Conservation (phyloP, 2,797 vertebrate genomes). For the Rhyacichthys aspro region DNA sequence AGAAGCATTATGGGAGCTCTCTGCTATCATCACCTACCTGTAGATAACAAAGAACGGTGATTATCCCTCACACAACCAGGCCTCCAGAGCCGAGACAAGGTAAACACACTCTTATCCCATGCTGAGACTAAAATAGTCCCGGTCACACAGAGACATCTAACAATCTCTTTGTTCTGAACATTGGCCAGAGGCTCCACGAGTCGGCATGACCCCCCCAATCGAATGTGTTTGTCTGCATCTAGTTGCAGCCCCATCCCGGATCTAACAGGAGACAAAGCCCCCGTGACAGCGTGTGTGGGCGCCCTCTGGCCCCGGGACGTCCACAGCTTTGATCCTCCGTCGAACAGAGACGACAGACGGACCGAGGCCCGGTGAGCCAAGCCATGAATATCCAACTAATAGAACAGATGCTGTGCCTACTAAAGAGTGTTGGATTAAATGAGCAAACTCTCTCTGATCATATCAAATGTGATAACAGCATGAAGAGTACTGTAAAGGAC, state of each 20-base stretch:
- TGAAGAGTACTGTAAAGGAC: constrained; percentile 15
- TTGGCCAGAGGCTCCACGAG: constrained; percentile 56
- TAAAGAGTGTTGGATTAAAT: constrained; percentile 50
- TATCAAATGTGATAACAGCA: constrained; percentile 31
- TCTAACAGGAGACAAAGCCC: constrained; percentile 57
- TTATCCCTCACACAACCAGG: constrained; percentile 12
- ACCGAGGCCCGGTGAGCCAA: constrained; percentile 20
- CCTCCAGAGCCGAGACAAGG: constrained; percentile 8
- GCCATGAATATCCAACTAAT: constrained; percentile 45
- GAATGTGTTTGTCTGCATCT: constrained; percentile 13
- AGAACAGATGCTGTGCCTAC: constrained; percentile 51
- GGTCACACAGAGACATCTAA: constrained; percentile 18
- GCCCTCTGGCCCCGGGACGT: constrained; percentile 15
- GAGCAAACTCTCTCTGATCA: constrained; percentile 24
- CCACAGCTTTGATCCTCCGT: constrained; percentile 55
- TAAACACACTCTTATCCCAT: constrained; percentile 9
- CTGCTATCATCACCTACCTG: constrained; percentile 29
- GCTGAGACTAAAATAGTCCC: constrained; percentile 1
- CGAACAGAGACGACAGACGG: constrained; percentile 39
- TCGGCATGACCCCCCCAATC: constrained; percentile 47
- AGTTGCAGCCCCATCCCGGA: constrained; percentile 34
- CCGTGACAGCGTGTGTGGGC: constrained; percentile 34
- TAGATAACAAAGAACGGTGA: constrained; percentile 36
- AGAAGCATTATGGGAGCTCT: constrained; percentile 6
- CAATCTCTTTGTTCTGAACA: constrained; percentile 45